Percentiles rank a stretch among this genome's conserved stretches.
phyloP scores from a whole-genome alignment of 2,797 vertebrate species.

The Thaleichthys pacificus region DNA sequence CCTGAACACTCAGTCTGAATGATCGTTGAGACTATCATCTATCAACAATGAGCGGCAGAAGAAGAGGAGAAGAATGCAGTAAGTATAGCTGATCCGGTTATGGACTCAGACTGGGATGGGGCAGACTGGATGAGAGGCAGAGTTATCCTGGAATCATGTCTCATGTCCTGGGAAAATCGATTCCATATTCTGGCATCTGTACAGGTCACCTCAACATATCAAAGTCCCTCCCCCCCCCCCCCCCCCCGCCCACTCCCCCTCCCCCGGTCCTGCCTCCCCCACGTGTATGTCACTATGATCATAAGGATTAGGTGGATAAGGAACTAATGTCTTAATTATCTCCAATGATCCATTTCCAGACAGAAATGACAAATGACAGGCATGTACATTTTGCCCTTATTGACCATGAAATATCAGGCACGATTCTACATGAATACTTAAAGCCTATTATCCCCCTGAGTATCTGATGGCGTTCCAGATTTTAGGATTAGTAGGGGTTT shows the following conservation, averaged over 20 bases:
- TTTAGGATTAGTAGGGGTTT: slow-evolving; percentile 54
- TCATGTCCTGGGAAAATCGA: slow-evolving; percentile 36
- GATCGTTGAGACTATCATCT: slow-evolving; percentile 51
- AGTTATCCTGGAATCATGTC: slow-evolving; percentile 53
- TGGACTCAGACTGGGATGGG: slow-evolving; percentile 58
- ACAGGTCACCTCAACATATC: background rate
- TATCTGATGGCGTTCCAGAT: slow-evolving; percentile 39
- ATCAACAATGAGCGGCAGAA: slow-evolving; percentile 48
- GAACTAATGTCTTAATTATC: background rate
- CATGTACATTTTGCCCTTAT: background rate
- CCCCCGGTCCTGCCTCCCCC: slow-evolving; percentile 1
- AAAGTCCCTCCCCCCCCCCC: background rate
- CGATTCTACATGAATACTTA: slow-evolving; percentile 15
- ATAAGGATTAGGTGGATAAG: slow-evolving; percentile 18
- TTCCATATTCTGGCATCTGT: slow-evolving; percentile 1
- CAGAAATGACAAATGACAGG: too few species aligned
- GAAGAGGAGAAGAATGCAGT: slow-evolving; percentile 36
- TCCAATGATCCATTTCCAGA: too few species aligned
- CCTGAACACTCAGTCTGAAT: slow-evolving; percentile 28
- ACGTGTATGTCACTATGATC: slow-evolving; percentile 17
- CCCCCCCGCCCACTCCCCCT: background rate
- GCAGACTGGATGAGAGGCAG: slow-evolving; percentile 33
- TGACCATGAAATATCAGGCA: background rate
- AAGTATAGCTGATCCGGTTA: slow-evolving; percentile 65
- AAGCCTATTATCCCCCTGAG: slow-evolving; percentile 20